Percentiles rank a stretch among this genome's conserved stretches.
phyloP scores from a whole-genome alignment of 2,797 vertebrate genomes.

The Euphonia xanthogaster region DNA sequence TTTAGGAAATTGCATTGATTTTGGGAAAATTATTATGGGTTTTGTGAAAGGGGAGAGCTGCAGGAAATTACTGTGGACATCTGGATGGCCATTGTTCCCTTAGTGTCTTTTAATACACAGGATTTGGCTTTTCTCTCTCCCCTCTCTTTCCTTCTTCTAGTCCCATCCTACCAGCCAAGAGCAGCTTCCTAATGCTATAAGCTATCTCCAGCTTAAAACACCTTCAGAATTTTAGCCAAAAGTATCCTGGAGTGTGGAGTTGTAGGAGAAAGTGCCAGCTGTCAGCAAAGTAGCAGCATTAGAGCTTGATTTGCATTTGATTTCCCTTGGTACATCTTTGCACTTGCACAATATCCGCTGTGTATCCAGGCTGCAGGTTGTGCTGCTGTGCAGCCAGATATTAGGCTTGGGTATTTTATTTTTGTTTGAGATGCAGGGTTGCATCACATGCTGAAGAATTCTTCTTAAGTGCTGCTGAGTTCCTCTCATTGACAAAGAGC shows the following conservation, averaged over 20 bases:
- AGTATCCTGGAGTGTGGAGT: background rate
- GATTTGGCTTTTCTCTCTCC: background rate
- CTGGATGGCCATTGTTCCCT: background rate
- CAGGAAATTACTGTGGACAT: background rate
- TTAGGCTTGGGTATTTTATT: background rate
- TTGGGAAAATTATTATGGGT: background rate
- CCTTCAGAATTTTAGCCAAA: background rate
- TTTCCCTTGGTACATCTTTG: background rate
- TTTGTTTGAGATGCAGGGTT: background rate
- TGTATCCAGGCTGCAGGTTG: background rate
- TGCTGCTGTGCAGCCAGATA: background rate
- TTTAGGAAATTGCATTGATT: background rate
- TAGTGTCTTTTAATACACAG: fast-evolving
- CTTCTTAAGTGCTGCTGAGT: background rate
- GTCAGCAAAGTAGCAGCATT: background rate
- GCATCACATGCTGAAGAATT: background rate
- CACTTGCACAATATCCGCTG: fast-evolving
- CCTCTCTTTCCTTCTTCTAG: background rate
- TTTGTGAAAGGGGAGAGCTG: background rate
- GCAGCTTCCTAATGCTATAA: background rate
- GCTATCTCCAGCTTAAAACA: background rate
- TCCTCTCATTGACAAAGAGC: background rate
- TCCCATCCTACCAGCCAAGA: background rate
- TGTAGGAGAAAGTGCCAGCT: background rate
- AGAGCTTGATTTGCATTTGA: background rate